These are phyloP conservation scores for Globodera rostochiensis DNA, from an alignment of 1,140 invertebrate species.

Conservation along the genomic window DNA sequence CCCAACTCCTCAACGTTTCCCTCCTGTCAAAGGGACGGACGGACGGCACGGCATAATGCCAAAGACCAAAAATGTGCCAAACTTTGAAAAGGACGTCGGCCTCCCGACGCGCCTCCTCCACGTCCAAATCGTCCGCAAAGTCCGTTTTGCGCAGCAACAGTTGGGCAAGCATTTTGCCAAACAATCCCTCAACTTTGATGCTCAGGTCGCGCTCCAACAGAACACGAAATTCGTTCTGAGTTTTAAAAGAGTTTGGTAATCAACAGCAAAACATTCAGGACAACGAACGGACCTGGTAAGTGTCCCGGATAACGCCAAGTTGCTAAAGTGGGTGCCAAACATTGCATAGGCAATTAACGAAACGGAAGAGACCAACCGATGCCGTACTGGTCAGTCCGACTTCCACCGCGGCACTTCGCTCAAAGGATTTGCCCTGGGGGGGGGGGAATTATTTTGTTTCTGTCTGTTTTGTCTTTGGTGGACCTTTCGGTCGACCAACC, in stretches of 20 bases:
- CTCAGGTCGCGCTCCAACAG: constrained; percentile 46
- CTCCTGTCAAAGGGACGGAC: constrained; percentile 4
- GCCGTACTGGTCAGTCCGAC: constrained; percentile 44
- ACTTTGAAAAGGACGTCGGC: constrained; percentile 36
- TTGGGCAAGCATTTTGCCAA: constrained; percentile 52
- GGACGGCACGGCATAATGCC: background rate
- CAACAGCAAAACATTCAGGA: too few species aligned
- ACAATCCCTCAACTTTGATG: constrained; percentile 53
- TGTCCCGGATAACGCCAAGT: constrained; percentile 54
- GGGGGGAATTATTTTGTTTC: background rate
- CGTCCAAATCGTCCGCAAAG: constrained; percentile 41
- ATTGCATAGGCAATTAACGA: background rate
- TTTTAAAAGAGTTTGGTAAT: background rate
- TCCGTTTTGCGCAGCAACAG: constrained; percentile 41
- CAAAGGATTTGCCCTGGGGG: constrained; percentile 33
- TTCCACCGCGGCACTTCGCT: constrained; percentile 47
- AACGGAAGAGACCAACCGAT: constrained; percentile 23
- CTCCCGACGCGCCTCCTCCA: constrained; percentile 43
- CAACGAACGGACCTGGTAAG: constrained; percentile 31
- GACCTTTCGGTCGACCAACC: constrained; percentile 4
- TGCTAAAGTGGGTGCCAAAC: constrained; percentile 39
- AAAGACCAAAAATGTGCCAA: background rate
- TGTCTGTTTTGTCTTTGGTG: too few species aligned
- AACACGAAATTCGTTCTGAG: constrained; percentile 44
- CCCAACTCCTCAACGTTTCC: constrained; percentile 50